A percentile compares a stretch with the other conserved stretches of the same genome.
phyloP scores from a whole-genome alignment of 2,888 invertebrate species.

The Formica aserva region DNA sequence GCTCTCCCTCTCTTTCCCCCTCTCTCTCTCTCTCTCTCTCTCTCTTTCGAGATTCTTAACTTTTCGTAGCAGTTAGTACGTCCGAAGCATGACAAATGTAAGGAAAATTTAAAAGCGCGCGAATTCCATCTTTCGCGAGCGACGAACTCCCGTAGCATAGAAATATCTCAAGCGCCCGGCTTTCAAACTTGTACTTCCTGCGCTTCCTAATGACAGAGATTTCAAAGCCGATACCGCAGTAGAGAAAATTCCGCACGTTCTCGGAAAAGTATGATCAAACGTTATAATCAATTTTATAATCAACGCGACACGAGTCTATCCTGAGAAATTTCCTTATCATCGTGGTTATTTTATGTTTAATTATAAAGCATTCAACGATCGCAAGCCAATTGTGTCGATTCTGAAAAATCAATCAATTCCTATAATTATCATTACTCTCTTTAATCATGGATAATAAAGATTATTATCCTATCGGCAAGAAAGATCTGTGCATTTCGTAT shows the following conservation, averaged over 20 bases:
- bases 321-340: background rate
- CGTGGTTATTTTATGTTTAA: background rate
- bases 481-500: background rate
- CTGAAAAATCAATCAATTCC: background rate
- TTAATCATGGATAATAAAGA: background rate
- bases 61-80: conserved; percentile 35
- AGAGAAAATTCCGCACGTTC: conserved; percentile 11
- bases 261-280: background rate
- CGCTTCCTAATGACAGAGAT: conserved; percentile 40
- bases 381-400: background rate
- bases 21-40: background rate
- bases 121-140: conserved; percentile 43
- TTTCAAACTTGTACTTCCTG: conserved; percentile 50
- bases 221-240: conserved; percentile 30
- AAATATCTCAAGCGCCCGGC: conserved; percentile 40
- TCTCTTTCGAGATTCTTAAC: conserved; percentile 24
- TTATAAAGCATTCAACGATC: background rate
- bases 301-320: conserved; percentile 10
- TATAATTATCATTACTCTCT: background rate
- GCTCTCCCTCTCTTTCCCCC: background rate
- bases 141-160: conserved; percentile 34
- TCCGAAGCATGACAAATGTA: conserved; percentile 55
- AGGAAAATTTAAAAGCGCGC: conserved; percentile 49
- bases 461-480: background rate
- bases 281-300: conserved; percentile 39